Evolutionary conservation across 2,888 invertebrate species (phyloP).

Genomic region (Microdon myrmicae): DNA sequence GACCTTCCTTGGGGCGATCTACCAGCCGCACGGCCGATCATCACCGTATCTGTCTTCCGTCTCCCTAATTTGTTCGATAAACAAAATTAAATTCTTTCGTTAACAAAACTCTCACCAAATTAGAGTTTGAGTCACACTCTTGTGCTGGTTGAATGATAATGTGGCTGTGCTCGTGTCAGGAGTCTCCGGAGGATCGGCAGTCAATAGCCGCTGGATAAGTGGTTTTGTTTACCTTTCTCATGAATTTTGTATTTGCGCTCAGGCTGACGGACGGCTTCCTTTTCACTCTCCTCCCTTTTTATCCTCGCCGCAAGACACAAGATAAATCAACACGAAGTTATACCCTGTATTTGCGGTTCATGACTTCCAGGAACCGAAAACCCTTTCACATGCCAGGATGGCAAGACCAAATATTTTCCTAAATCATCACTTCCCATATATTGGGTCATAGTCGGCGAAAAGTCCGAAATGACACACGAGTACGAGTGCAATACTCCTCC

Average conservation of each 20-base stretch:
- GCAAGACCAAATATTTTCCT: slow-evolving; percentile 45
- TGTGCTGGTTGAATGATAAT: slow-evolving; percentile 31
- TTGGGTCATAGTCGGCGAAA: slow-evolving; percentile 6
- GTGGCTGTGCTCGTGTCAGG: slow-evolving; percentile 18
- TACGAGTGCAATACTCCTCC: slow-evolving; percentile 12
- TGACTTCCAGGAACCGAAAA: slow-evolving; percentile 42
- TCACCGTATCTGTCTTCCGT: slow-evolving; percentile 6
- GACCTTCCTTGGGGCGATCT: slow-evolving; percentile 20
- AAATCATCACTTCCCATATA: slow-evolving; percentile 30
- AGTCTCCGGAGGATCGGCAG: too few species aligned
- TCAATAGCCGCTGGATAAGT: too few species aligned
- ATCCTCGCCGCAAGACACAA: slow-evolving; percentile 40
- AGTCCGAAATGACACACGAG: slow-evolving; percentile 3
- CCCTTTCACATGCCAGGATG: slow-evolving; percentile 34
- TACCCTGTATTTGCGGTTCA: not conserved
- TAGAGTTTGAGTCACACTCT: slow-evolving; percentile 49
- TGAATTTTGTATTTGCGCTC: slow-evolving; percentile 44
- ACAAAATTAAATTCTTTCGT: slow-evolving; percentile 49
- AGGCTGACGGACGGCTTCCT: slow-evolving; percentile 45
- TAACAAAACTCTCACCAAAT: slow-evolving; percentile 41
- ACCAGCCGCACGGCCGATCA: slow-evolving; percentile 16
- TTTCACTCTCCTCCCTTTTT: slow-evolving; percentile 22
- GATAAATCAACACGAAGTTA: slow-evolving; percentile 38
- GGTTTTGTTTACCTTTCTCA: slow-evolving; percentile 47
- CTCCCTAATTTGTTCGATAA: slow-evolving; percentile 45